Percentiles rank a stretch among this genome's conserved stretches.
Evolutionary conservation across 2,888 invertebrate species (phyloP).

Genomic region (Lymantria dispar): DNA sequence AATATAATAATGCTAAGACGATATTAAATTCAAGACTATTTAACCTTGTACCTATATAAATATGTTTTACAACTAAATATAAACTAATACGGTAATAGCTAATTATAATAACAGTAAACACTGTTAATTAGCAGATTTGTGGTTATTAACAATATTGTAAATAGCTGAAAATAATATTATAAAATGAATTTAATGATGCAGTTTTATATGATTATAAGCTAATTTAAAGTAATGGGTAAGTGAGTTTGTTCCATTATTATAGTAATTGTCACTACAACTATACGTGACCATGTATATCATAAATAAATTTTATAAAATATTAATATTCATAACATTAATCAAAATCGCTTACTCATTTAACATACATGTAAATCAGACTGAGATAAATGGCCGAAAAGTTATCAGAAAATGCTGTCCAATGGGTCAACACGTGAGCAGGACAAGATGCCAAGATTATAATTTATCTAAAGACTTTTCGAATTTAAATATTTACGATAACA

Average conservation of each 20-base stretch:
- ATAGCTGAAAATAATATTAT: too few species aligned
- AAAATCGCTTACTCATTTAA: not conserved
- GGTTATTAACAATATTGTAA: too few species aligned
- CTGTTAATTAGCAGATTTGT: too few species aligned
- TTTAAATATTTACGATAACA: not conserved
- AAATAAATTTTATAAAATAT: not conserved
- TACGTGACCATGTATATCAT: not conserved
- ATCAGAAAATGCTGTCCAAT: not conserved
- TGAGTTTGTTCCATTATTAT: not conserved
- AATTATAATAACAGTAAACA: too few species aligned
- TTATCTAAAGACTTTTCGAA: not conserved
- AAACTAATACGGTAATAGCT: too few species aligned
- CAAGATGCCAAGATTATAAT: not conserved
- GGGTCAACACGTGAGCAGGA: not conserved
- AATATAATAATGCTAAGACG: too few species aligned
- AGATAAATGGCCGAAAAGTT: not conserved
- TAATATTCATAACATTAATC: not conserved
- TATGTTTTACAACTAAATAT: too few species aligned
- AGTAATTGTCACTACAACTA: not conserved
- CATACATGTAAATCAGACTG: not conserved
- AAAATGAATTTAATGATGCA: too few species aligned
- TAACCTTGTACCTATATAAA: too few species aligned
- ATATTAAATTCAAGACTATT: too few species aligned
- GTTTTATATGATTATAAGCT: too few species aligned
- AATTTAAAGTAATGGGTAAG: too few species aligned